phyloP scores from a whole-genome alignment of 2,113 vertebrate species.

The Anarrhichthys ocellatus region DNA sequence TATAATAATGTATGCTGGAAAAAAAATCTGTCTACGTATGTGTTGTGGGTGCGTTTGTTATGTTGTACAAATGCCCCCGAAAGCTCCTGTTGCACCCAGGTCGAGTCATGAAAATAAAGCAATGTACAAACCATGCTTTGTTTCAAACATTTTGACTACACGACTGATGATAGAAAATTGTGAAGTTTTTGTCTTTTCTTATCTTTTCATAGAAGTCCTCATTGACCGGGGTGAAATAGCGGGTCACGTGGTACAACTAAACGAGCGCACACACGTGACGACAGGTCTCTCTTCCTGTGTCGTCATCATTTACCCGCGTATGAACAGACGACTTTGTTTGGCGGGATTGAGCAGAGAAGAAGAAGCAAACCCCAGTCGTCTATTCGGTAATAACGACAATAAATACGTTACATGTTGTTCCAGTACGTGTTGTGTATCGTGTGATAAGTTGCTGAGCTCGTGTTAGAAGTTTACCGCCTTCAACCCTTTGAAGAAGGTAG shows the following conservation, averaged over 20 bases:
- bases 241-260: not conserved
- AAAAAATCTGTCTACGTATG: not conserved
- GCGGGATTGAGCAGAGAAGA: conserved; percentile 51
- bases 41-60: conserved; percentile 34
- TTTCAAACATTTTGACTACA: not conserved
- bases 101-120: not conserved
- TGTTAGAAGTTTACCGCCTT: not conserved
- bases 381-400: conserved; percentile 44
- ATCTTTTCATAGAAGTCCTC: accelerated
- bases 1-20: not conserved
- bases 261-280: conserved; percentile 13
- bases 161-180: accelerated
- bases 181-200: accelerated
- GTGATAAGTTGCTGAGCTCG: not conserved
- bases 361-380: not conserved
- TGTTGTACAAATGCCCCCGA: not conserved
- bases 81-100: not conserved
- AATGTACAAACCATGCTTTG: accelerated
- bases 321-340: conserved; percentile 64
- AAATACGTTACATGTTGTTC: not conserved
- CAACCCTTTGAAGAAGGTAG: not conserved
- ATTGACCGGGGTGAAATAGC: accelerated
- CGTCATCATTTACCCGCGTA: conserved; percentile 74
- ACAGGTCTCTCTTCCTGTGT: conserved; percentile 44
- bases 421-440: accelerated